Base-by-base conservation (phyloP, 2,888 invertebrate genomes). In the Uropetala carovei region DNA sequence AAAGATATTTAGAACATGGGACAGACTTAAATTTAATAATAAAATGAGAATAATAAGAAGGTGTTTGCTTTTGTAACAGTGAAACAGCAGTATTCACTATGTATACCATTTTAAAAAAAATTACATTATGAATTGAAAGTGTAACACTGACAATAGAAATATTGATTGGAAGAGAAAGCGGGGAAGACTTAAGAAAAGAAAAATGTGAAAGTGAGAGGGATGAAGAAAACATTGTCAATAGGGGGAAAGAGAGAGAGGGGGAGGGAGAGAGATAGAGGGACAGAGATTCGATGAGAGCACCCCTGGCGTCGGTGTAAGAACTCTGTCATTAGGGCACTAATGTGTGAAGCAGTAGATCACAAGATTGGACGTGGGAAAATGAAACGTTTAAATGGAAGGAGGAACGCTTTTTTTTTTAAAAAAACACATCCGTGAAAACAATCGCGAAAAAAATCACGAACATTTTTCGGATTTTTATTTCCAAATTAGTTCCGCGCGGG, bases 291-390 rank as follows among this genome's bases (percentile, higher is more conserved):
- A 18, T 60, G 60, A 18, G 60, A 75, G 75, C 22, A 75, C 9
- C 68, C 68, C 68, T n/a, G 22, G 22, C 68, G 68, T 18, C n/a
- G 68, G 18, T 27, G 75, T 75, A 75, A 75, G 75, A 75, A 75
- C 75, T 75, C 75, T 75, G 75, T 58, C 85, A 85, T 57, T 22
- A 11, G 22, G 56, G 57, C 85, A 85, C 58, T 57, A 58, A 58
- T 85, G 85, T 58, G 85, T 85, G 85, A 13, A 84, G n/a, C 84
- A 56, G 57, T n/a, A 56, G 84, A 84, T 84, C 56, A 56, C n/a
- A 56, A 56, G 84, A 84, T 84, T 84, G 43, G 43, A n/a, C 56
- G 84, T 84, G 84, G 84, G 84, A 84, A 84, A 84, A 84, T 30
- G 59, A 59, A 85, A 85, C 22, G 30, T 27, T 11, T 14, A 60